Evolutionary conservation across 2,797 vertebrate species (phyloP).

Genomic region (Propithecus perrieri): DNA sequence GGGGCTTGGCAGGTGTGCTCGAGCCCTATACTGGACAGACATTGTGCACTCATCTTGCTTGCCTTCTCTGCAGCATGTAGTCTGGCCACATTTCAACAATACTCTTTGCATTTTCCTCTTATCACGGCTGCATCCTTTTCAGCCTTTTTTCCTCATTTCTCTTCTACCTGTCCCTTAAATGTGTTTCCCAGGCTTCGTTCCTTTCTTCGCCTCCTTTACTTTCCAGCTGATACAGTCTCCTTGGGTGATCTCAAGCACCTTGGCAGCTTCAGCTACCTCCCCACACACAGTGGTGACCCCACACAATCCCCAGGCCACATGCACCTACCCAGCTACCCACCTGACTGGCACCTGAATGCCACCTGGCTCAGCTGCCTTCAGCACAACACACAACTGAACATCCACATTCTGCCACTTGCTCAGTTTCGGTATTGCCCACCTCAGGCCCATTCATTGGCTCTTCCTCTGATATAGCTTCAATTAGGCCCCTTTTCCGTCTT

Average conservation of each 20-base stretch:
- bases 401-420: fast-evolving
- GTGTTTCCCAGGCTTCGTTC: background rate
- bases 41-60: background rate
- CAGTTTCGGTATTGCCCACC: background rate
- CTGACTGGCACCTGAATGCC: background rate
- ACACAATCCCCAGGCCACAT: background rate
- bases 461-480: background rate
- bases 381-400: background rate
- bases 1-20: fast-evolving
- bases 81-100: background rate
- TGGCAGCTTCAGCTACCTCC: background rate
- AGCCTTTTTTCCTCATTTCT: background rate
- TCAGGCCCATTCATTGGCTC: background rate
- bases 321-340: background rate
- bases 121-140: background rate
- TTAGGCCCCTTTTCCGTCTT: background rate
- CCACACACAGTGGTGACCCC: background rate
- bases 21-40: background rate
- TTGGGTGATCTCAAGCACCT: background rate
- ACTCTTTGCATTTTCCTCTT: background rate
- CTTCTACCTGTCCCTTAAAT: background rate
- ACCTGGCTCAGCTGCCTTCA: background rate
- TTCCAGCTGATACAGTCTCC: background rate
- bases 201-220: background rate
- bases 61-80: background rate